Conservation (phyloP, 2,888 invertebrate species). For the Macrostomum cliftonense region DNA sequence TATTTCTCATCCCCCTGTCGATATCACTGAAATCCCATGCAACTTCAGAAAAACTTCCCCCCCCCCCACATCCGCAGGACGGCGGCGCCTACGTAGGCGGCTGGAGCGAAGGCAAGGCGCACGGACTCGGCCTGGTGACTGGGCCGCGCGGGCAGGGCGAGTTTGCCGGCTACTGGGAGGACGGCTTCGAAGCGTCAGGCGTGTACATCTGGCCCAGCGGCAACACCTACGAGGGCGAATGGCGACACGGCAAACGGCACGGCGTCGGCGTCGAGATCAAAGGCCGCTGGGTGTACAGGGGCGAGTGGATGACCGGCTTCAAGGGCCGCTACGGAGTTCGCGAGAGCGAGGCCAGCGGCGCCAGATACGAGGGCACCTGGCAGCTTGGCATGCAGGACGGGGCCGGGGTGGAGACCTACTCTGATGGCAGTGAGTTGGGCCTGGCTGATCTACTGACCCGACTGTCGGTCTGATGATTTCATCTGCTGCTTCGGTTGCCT, state of each 20-base stretch:
- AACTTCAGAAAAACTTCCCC: no score
- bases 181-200: slow-evolving; percentile 96
- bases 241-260: slow-evolving; percentile 97
- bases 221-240: slow-evolving; percentile 87
- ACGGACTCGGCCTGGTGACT: slow-evolving; percentile 79
- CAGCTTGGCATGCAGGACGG: slow-evolving; percentile 95
- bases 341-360: slow-evolving; percentile 73
- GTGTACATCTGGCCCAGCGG: slow-evolving; percentile 59
- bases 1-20: no score
- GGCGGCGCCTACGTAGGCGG: slow-evolving; percentile 98
- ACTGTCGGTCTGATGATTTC: no score
- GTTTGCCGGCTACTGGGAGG: slow-evolving; percentile 96
- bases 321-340: slow-evolving; percentile 94
- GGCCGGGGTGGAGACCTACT: slow-evolving; percentile 96
- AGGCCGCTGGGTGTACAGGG: slow-evolving; percentile 87
- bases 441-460: not conserved
- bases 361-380: slow-evolving; percentile 48
- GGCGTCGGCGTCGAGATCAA: slow-evolving; percentile 90
- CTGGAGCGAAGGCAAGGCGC: slow-evolving; percentile 98
- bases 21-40: no score
- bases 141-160: slow-evolving; percentile 87
- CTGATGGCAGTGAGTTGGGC: slow-evolving; percentile 73
- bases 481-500: no score
- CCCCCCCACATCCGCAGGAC: no score
- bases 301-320: slow-evolving; percentile 95